These are phyloP conservation scores for Siderastrea radians DNA, from an alignment of 92 coral and sea anemone genomes.

Conservation along the genomic window DNA sequence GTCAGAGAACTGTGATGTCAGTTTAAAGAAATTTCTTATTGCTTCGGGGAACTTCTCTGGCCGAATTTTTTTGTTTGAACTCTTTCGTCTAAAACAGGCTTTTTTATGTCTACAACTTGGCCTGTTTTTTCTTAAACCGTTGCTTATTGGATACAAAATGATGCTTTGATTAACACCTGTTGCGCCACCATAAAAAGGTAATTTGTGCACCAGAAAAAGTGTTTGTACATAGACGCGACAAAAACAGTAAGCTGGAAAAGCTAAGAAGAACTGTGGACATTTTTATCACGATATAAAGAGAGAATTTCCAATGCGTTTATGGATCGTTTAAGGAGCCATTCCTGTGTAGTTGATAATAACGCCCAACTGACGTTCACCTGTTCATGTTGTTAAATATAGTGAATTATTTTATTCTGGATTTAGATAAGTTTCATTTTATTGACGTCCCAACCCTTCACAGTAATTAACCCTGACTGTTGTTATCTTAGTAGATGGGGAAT, in stretches of 20 bases:
- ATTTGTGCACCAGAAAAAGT: constrained; percentile 23
- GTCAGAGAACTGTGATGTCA: constrained; percentile 48
- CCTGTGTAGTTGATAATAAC: constrained; percentile 16
- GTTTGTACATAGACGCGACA: constrained; percentile 5
- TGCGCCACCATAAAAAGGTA: constrained; percentile 50
- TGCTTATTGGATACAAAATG: constrained; percentile 27
- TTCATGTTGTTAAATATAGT: constrained; percentile 46
- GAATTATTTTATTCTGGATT: constrained; percentile 40
- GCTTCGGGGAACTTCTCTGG: background rate
- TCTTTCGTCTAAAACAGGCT: background rate
- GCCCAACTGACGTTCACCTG: constrained; percentile 43
- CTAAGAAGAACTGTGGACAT: background rate
- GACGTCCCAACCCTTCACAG: constrained; percentile 5
- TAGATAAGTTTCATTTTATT: constrained; percentile 46
- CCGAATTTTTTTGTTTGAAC: background rate
- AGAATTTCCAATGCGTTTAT: background rate
- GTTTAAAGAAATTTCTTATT: constrained; percentile 33
- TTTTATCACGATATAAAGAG: too few relatives aligned
- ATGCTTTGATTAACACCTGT: constrained; percentile 37
- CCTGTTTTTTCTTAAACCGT: constrained; percentile 4
- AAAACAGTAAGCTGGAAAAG: background rate
- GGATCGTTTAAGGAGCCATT: background rate
- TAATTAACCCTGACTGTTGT: background rate
- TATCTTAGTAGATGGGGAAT: constrained; percentile 52
- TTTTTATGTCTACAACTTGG: background rate